Percentiles rank a stretch among this genome's conserved stretches.
Evolutionary conservation across 1,140 invertebrate genomes (phyloP).

Genomic region (Hyles euphorbiae): DNA sequence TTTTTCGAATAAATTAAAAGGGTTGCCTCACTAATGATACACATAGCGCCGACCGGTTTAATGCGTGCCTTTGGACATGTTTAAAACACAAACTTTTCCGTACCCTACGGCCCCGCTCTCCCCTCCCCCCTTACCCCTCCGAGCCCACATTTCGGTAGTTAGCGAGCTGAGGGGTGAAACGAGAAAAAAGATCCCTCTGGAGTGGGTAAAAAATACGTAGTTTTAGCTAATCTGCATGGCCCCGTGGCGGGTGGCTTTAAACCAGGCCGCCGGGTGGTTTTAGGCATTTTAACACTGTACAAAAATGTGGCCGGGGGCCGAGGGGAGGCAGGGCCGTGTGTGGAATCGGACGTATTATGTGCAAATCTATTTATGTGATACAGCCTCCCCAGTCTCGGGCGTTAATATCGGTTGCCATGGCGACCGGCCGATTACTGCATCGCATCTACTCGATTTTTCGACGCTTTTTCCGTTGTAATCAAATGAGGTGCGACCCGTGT

Average conservation of each 20-base stretch:
- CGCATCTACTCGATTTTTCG: conserved; percentile 69
- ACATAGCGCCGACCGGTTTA: conserved; percentile 59
- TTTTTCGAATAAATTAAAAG: conserved; percentile 11
- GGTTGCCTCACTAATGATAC: conserved; percentile 51
- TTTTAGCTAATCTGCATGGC: conserved; percentile 76
- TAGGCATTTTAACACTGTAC: conserved; percentile 69
- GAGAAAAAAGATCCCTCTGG: conserved; percentile 49
- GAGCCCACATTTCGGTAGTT: conserved; percentile 67
- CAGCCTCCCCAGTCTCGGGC: conserved; percentile 33
- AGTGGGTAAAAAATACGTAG: conserved; percentile 76
- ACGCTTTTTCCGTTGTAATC: conserved; percentile 73
- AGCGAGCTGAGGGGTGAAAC: conserved; percentile 43
- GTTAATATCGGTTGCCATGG: conserved; percentile 70
- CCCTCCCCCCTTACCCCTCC: no score
- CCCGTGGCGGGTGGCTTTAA: conserved; percentile 49
- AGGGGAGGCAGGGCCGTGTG: conserved; percentile 30
- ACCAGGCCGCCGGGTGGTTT: conserved; percentile 57
- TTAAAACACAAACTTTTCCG: conserved; percentile 69
- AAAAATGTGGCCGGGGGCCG: conserved; percentile 51
- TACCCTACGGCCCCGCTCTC: conserved; percentile 21
- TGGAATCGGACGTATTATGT: conserved; percentile 66
- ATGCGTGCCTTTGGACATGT: conserved; percentile 70
- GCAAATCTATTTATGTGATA: conserved; percentile 69
- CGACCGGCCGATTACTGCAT: conserved; percentile 64
- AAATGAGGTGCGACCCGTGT: conserved; percentile 64